These are phyloP conservation scores for Leptothorax acervorum DNA, from an alignment of 2,888 invertebrate genomes.

Conservation along the genomic window DNA sequence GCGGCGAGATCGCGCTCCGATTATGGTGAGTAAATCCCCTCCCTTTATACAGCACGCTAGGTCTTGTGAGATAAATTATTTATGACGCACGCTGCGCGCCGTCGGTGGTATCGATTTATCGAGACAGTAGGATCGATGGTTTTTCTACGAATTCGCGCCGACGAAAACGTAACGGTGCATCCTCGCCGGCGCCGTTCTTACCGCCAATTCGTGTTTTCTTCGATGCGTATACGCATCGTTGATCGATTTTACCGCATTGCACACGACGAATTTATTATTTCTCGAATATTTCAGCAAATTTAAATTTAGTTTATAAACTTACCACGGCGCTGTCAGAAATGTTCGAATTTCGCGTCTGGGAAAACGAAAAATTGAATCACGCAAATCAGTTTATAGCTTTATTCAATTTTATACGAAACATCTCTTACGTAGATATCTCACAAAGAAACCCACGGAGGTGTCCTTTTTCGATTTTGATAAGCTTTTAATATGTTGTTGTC, in stretches of 20 bases:
- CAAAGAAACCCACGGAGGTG: too few relatives aligned
- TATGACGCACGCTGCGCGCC: conserved; percentile 54
- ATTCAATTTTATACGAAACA: background rate
- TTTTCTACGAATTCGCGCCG: conserved; percentile 54
- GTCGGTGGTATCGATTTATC: conserved; percentile 51
- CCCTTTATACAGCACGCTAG: background rate
- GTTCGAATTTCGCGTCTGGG: background rate
- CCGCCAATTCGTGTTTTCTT: background rate
- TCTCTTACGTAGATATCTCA: background rate
- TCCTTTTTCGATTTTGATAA: too few relatives aligned
- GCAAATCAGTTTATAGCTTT: background rate
- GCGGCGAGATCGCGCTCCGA: conserved; percentile 77
- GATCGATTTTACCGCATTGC: background rate
- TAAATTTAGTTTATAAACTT: background rate
- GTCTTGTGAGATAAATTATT: conserved; percentile 66
- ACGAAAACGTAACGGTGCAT: conserved; percentile 35
- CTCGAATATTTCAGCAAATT: background rate
- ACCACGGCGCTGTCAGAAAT: background rate
- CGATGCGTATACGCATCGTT: background rate
- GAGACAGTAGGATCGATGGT: conserved; percentile 10
- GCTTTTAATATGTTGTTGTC: too few relatives aligned
- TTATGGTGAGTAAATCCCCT: conserved; percentile 79
- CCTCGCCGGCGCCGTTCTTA: background rate
- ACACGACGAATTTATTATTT: background rate
- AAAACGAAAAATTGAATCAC: background rate